Evolutionary conservation across 2,888 invertebrate genomes (phyloP).

Genomic region (Aphelenchoides bicaudatus): DNA sequence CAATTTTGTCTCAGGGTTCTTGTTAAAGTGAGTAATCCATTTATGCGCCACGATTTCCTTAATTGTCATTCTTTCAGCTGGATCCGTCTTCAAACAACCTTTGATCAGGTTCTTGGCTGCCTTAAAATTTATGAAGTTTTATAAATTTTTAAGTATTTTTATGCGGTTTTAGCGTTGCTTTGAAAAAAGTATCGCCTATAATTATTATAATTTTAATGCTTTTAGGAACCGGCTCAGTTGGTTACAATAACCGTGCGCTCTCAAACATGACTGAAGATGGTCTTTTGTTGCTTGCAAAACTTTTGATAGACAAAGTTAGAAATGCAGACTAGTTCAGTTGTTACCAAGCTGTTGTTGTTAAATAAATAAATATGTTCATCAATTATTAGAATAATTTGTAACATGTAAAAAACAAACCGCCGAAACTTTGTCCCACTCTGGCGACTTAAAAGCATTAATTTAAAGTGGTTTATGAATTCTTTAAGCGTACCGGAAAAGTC

Average conservation of each 20-base stretch:
- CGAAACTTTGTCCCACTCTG: too few species aligned
- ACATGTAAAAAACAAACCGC: too few species aligned
- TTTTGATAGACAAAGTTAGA: too few species aligned
- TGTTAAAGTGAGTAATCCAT: conserved; percentile 71
- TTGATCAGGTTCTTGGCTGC: conserved; percentile 84
- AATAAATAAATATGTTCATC: background rate
- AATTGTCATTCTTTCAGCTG: conserved; percentile 81
- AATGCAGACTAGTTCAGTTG: too few species aligned
- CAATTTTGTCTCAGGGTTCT: conserved; percentile 87
- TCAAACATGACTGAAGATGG: conserved; percentile 1
- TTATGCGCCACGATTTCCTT: conserved; percentile 81
- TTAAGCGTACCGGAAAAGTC: conserved; percentile 82
- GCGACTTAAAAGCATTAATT: too few species aligned
- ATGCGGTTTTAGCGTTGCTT: too few species aligned
- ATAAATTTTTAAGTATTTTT: too few species aligned
- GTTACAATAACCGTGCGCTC: conserved; percentile 2
- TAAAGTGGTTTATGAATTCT: too few species aligned
- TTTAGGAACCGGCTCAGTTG: too few species aligned
- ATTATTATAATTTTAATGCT: too few species aligned
- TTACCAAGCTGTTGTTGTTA: conserved; percentile 5
- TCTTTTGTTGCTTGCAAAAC: background rate
- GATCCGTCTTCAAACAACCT: conserved; percentile 89
- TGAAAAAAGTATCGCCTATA: too few species aligned
- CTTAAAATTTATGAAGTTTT: conserved; percentile 31
- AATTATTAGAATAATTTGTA: too few species aligned